Evolutionary conservation across 2,113 vertebrate genomes (phyloP).

Genomic region (Rhynchomys soricoides): DNA sequence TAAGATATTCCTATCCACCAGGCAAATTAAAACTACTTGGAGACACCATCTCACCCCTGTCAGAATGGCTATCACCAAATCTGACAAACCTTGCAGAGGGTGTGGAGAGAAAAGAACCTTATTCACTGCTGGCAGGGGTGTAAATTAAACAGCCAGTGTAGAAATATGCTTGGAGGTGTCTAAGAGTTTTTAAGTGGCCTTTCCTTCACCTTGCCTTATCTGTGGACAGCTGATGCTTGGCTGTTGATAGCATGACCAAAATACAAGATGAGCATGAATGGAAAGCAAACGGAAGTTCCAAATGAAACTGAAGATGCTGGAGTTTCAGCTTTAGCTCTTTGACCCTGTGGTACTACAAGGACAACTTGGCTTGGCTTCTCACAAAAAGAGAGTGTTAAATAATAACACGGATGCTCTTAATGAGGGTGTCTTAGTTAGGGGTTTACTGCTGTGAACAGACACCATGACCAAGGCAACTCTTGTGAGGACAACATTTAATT

Average conservation of each 20-base stretch:
- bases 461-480: neutral
- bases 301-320: slow-evolving; percentile 1
- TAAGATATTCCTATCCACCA: neutral
- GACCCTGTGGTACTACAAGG: neutral
- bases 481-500: neutral
- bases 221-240: neutral
- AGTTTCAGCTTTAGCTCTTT: neutral
- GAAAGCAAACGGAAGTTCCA: neutral
- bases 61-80: neutral
- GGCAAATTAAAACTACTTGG: neutral
- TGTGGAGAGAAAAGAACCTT: neutral
- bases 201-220: slow-evolving; percentile 28
- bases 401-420: slow-evolving; percentile 27
- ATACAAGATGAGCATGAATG: neutral
- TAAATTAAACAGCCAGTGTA: neutral
- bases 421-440: neutral
- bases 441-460: neutral
- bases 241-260: neutral
- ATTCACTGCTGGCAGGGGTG: neutral
- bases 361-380: neutral
- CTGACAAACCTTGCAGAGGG: too few relatives aligned
- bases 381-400: neutral
- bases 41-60: neutral
- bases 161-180: neutral
- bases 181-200: neutral